Conservation (phyloP, 2,888 invertebrate genomes). For the Callosobruchus maculatus region DNA sequence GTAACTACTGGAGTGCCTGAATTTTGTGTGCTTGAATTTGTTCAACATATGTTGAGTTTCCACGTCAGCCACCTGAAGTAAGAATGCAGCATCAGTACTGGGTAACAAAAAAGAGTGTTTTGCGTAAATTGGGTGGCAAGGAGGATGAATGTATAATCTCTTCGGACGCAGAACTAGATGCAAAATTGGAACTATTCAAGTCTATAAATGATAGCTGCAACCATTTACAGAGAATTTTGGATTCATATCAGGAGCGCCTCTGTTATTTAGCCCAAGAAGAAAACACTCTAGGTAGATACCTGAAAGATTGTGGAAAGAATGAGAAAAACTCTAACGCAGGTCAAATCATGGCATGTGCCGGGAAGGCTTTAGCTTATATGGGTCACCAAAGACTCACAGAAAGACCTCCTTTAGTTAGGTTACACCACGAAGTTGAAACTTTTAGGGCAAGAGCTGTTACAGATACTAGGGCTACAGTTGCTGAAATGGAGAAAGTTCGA, state of each 20-base stretch:
- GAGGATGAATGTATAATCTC: constrained; percentile 96
- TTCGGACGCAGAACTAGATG: constrained; percentile 94
- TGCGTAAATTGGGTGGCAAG: constrained; percentile 90
- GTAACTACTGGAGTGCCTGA: background rate
- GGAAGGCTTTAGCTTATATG: constrained; percentile 63
- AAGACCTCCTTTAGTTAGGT: constrained; percentile 77
- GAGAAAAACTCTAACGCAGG: constrained; percentile 84
- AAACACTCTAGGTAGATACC: constrained; percentile 84
- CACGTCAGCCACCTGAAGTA: background rate
- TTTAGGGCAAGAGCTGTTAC: constrained; percentile 91
- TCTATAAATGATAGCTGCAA: constrained; percentile 89
- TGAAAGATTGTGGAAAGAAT: constrained; percentile 88
- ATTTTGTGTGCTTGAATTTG: background rate
- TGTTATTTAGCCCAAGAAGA: constrained; percentile 94
- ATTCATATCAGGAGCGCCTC: constrained; percentile 89
- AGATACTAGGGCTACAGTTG: constrained; percentile 87
- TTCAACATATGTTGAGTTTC: background rate
- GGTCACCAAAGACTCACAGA: constrained; percentile 90
- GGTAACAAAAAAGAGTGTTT: constrained; percentile 95
- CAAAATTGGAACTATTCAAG: constrained; percentile 89
- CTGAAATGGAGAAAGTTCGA: constrained; percentile 91
- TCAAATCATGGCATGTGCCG: constrained; percentile 75
- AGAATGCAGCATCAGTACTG: constrained; percentile 92
- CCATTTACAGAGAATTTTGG: constrained; percentile 82
- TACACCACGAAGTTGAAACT: constrained; percentile 96